Evolutionary conservation across 2,888 invertebrate genomes (phyloP), one percentile per base, ranked within the genome.

Genomic region (Odontocerum albicorne): DNA sequence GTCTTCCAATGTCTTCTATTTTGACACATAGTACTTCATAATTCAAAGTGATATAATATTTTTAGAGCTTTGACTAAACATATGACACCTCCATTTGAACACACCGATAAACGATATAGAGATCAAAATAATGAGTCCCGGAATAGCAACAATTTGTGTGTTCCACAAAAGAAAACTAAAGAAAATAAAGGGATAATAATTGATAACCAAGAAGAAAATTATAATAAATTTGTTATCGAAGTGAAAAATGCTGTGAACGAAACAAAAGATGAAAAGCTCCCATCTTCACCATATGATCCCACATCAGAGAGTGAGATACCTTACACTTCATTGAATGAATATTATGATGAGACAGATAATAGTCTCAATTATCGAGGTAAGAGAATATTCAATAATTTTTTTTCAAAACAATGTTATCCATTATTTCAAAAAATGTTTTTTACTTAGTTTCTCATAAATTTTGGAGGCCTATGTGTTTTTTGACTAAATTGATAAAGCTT

Each of bases 1-100:
- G n/a, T n/a, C n/a, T n/a, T n/a, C n/a, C n/a, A n/a, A n/a, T n/a
- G n/a, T n/a, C n/a, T n/a, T n/a, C n/a, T n/a, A n/a, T n/a, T n/a
- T n/a, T n/a, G n/a, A n/a, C n/a, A n/a, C n/a, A n/a, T n/a, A n/a
- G n/a, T n/a, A n/a, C n/a, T n/a, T n/a, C n/a, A n/a, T n/a, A n/a
- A n/a, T n/a, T n/a, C n/a, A n/a, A n/a, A n/a, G n/a, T n/a, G n/a
- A n/a, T n/a, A n/a, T n/a, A n/a, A n/a, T n/a, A n/a, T 17, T 54
- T 38, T 43, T 27, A 87, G 87, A 63, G 86, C 87, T 1, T 68
- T 88, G 63, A 87, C 87, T 12, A 84, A 84, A 66, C 86, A 87
- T 65, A 82, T 87, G 71, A 85, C 85, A 0, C 84, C 85, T 1
- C 83, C 84, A 1, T 72, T 77, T 1, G 62, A 67, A 68, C 21